Evolutionary conservation across 2,113 vertebrate genomes (phyloP).

Genomic region (Zootoca vivipara): DNA sequence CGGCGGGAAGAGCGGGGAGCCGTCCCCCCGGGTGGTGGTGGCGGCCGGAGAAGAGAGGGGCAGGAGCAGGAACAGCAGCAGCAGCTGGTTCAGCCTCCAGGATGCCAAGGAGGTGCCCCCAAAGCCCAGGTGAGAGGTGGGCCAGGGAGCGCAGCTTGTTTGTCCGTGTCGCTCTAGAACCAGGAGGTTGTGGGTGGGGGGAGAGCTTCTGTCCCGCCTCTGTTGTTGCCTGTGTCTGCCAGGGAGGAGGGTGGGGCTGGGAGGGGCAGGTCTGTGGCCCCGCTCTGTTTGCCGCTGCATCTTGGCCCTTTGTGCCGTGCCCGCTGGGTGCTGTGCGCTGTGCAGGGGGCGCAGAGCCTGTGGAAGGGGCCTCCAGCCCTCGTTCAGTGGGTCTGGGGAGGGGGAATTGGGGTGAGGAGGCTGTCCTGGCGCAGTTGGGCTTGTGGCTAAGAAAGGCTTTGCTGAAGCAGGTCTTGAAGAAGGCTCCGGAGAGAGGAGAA

Average conservation of each 20-base stretch:
- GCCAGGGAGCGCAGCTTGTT: too few species aligned
- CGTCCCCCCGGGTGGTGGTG: slow-evolving; percentile 37
- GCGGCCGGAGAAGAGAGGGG: slow-evolving; percentile 72
- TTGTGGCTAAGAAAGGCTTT: neutral
- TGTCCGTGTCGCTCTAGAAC: too few species aligned
- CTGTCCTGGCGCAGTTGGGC: neutral
- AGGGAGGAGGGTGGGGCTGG: neutral
- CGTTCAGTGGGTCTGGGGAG: accelerated
- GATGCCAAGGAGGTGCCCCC: slow-evolving; percentile 79
- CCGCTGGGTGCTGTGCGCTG: too few species aligned
- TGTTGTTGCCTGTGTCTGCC: neutral
- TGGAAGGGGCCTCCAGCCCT: neutral
- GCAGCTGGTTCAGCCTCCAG: slow-evolving; percentile 88
- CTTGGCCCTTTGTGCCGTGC: too few species aligned
- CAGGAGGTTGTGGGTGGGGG: too few species aligned
- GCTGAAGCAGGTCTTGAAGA: neutral
- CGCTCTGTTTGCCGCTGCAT: too few species aligned
- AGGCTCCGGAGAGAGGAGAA: neutral
- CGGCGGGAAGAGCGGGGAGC: slow-evolving; percentile 55
- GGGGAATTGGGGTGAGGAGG: neutral
- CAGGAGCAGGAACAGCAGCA: slow-evolving; percentile 67
- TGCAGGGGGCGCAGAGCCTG: neutral
- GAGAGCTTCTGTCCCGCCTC: too few species aligned
- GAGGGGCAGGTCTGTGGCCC: neutral
- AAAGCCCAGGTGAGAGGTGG: slow-evolving; percentile 89